These are phyloP conservation scores for Neodiprion pinetum DNA, from an alignment of 1,140 invertebrate genomes.

Conservation along the genomic window DNA sequence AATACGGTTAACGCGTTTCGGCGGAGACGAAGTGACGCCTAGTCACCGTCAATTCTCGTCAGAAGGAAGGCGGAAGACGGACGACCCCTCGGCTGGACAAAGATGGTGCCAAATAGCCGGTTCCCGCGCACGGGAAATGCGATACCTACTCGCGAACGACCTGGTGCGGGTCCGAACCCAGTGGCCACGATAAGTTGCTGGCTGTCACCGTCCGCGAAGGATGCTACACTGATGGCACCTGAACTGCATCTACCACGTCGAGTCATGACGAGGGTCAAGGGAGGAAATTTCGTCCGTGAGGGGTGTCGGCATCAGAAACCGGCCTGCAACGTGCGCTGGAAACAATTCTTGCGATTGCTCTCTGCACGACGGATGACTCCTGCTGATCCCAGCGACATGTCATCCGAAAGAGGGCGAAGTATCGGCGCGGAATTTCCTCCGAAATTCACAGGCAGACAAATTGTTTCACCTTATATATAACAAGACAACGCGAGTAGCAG, in stretches of 20 bases:
- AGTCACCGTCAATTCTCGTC: slow-evolving; percentile 15
- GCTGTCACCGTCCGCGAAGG: background rate
- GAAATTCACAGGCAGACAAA: no score
- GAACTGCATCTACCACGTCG: background rate
- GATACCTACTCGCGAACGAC: slow-evolving; percentile 1
- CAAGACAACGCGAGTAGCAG: no score
- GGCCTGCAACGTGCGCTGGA: background rate
- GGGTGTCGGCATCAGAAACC: background rate
- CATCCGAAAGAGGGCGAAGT: background rate
- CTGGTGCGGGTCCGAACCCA: background rate
- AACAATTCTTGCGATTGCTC: background rate
- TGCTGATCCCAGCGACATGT: background rate
- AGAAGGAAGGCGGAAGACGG: slow-evolving; percentile 6
- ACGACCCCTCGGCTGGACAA: background rate
- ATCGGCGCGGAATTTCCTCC: no score
- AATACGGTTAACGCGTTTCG: background rate
- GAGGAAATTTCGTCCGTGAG: background rate
- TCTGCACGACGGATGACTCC: background rate
- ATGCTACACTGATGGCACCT: slow-evolving; percentile 3
- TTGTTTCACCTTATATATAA: no score
- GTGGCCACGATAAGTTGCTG: background rate
- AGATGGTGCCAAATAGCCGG: background rate
- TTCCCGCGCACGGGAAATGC: background rate
- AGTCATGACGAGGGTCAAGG: slow-evolving; percentile 1
- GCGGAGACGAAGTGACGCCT: background rate